Base-by-base conservation (phyloP, 2,888 invertebrate genomes). In the Ferrisia virgata region DNA sequence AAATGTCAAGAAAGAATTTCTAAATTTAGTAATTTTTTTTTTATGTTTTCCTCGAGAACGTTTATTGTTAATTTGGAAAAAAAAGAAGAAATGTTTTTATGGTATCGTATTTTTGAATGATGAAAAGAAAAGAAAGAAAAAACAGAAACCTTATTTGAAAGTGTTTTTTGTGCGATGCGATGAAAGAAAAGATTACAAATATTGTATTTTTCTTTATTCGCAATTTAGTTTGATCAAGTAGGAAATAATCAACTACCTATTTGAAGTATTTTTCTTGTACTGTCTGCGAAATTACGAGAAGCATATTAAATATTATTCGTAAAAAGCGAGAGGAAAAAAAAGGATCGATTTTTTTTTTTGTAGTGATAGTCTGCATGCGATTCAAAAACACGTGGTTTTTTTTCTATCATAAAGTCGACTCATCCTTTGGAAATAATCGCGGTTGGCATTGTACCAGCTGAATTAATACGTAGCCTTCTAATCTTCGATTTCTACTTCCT, bases 401-500 rank as follows among this genome's bases (percentile, higher is more conserved):
- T 53, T n/a, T n/a, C n/a, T 64, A 64, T 64, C 4, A 64, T 64
- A 13, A 13, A 25, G 28, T 28, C 64, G 28, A 28, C 28, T 64
- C 13, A 64, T 9, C 64, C 64, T 9, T 64, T 28, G 28, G 28
- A 64, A 64, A 25, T 64, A 64, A 64, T 64, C 64, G 28, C 36
- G 18, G 22, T 76, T 76, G 72, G 72, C 72, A 76, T 28, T 15
- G n/a, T 33, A 76, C 72, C 72, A 76, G 72, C 72, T 18, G 31
- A 76, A 76, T 76, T 76, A 76, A 36, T 76, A 76, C 72, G 36
- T 36, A 76, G 72, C 36, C 72, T 36, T 36, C 18, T 76, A 76
- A 76, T 76, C 72, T 76, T 33, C 33, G 36, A 76, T 76, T 31
- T 33, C 33, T 76, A 28, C 36, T 76, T 76, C 72, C 6, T 64